Evolutionary conservation across 2,888 invertebrate species (phyloP), one percentile per base, ranked within the genome.

Genomic region (Stomorhina lunata): DNA sequence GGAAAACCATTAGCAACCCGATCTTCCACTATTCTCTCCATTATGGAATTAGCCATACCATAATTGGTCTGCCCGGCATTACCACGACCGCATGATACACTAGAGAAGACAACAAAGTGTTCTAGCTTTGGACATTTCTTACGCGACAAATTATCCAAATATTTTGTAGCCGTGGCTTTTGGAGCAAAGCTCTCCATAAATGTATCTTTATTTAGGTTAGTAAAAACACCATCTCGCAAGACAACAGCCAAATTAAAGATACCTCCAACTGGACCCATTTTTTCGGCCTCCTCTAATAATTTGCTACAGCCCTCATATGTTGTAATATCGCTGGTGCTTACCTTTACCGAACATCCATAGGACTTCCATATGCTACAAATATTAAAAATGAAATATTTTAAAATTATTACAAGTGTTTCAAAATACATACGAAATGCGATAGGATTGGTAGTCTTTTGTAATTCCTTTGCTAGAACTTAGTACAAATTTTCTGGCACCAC

Each of bases 191-290:
- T 95, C 3, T 92, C 93, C 80, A 92, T 92, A 88, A 95, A 97
- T 9, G 92, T 93, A 65, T 95, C 94, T 1, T 91, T 90, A 0
- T 93, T 94, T 90, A 96, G 96, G 88, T 96, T 96, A 87, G 95
- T 94, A 88, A 97, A 94, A 50, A 96, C 91, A 0, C 93, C 94
- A 88, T 97, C 97, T 81, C 93, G 93, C 7, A 97, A 90, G 1
- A 94, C 93, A 86, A 97, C 97, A 6, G 98, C 98, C 81, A 98
- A 92, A 90, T 98, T 97, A 92, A 98, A 98, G 63, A 98, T 95
- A 12, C 95, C 97, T 22, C 95, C 95, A 6, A 98, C 93, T 0
- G 94, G 93, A 0, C 94, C 96, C 86, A 95, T 89, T 0, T 92
- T 85, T 20, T 91, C 90, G 0, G 96, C 94, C 87, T 93, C 93